Conservation (phyloP, 1,140 invertebrate species). For the Episyrphus balteatus region DNA sequence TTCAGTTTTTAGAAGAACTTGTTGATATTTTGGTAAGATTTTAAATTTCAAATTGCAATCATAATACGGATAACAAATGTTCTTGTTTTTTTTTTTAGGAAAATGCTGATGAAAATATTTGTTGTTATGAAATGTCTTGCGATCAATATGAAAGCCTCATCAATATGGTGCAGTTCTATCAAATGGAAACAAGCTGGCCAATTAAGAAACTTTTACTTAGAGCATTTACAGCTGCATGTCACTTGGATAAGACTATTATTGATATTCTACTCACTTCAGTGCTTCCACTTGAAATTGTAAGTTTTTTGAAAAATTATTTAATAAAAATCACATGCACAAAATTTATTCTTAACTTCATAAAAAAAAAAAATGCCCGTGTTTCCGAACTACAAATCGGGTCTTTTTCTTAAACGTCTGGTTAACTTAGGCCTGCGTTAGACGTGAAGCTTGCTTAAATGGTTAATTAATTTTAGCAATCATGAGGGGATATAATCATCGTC, state of each 20-base stretch:
- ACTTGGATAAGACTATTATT: constrained; percentile 64
- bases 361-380: neutral
- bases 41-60: neutral
- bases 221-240: constrained; percentile 78
- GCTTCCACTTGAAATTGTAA: constrained; percentile 75
- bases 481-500: too few relatives aligned
- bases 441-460: neutral
- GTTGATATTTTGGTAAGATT: constrained; percentile 71
- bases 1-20: constrained; percentile 69
- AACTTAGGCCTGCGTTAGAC: neutral
- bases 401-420: neutral
- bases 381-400: too few relatives aligned
- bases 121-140: constrained; percentile 60
- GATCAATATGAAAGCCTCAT: constrained; percentile 65
- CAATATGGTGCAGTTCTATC: constrained; percentile 77
- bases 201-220: constrained; percentile 68
- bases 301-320: constrained; percentile 17
- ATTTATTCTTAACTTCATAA: neutral
- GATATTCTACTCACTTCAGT: constrained; percentile 74
- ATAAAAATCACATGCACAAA: too few relatives aligned
- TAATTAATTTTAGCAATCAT: too few relatives aligned
- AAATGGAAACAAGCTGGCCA: constrained; percentile 81
- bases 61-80: neutral
- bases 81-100: constrained; percentile 41
- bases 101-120: constrained; percentile 74